These are phyloP conservation scores for Podabrus alpinus DNA, from an alignment of 2,888 invertebrate genomes.

Conservation along the genomic window DNA sequence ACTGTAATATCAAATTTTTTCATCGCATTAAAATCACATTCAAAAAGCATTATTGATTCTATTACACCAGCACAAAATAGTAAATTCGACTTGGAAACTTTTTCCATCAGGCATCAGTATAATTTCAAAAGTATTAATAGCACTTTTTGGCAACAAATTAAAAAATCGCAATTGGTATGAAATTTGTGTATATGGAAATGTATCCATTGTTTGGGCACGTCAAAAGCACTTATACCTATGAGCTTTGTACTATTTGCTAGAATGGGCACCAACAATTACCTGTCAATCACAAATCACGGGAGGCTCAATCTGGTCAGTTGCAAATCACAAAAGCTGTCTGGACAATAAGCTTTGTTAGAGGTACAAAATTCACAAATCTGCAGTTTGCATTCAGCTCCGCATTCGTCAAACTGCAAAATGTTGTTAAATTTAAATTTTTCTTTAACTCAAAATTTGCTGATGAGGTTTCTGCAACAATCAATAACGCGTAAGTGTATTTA, in stretches of 20 bases:
- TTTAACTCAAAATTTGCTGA: neutral
- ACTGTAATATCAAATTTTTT: neutral
- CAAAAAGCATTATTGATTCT: neutral
- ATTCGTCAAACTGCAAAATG: neutral
- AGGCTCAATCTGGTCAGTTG: constrained; percentile 24
- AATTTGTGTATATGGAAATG: constrained; percentile 25
- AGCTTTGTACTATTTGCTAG: constrained; percentile 32
- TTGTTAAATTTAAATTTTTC: neutral
- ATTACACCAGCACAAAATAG: neutral
- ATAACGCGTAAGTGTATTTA: constrained; percentile 7
- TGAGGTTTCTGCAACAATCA: neutral
- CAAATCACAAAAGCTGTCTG: constrained; percentile 22
- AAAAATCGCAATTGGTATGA: too few relatives aligned
- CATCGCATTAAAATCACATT: neutral
- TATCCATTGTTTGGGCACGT: constrained; percentile 32
- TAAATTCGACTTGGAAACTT: neutral
- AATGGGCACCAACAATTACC: constrained; percentile 34
- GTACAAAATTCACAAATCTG: constrained; percentile 21
- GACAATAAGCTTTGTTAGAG: constrained; percentile 25
- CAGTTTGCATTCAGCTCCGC: constrained; percentile 18
- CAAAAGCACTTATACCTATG: constrained; percentile 32
- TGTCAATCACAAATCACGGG: constrained; percentile 35
- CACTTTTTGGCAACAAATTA: neutral
- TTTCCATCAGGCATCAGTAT: neutral
- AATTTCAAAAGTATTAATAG: neutral